Conservation (phyloP, 37 sponge, comb jelly and placozoan species). For the Hormiphora californensis region DNA sequence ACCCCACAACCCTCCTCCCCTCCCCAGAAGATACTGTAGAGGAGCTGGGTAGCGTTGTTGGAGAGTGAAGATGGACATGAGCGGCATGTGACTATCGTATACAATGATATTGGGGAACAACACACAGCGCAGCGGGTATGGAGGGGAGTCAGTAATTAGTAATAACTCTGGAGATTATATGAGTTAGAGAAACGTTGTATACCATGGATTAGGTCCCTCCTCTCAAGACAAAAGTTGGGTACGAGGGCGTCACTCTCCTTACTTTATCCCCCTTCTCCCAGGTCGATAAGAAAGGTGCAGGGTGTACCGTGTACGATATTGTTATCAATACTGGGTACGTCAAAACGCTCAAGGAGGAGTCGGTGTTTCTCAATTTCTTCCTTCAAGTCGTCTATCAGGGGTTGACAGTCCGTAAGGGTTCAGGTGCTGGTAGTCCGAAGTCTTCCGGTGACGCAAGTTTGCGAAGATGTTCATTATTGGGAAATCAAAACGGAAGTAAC, state of each 20-base stretch:
- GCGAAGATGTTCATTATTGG: no score
- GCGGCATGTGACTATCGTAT: constrained; percentile 18
- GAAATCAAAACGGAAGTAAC: no score
- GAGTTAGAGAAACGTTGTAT: no score
- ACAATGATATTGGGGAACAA: constrained; percentile 11
- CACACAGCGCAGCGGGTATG: constrained; percentile 5
- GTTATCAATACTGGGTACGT: constrained; percentile 17
- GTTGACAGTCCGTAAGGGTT: no score
- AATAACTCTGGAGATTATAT: no score
- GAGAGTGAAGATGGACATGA: constrained; percentile 30
- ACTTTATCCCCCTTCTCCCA: not conserved
- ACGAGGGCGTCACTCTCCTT: not conserved
- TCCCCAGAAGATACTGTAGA: not conserved
- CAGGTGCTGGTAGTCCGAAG: no score
- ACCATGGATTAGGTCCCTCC: no score
- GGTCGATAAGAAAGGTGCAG: constrained; percentile 50
- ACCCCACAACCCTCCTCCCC: not conserved
- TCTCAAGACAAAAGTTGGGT: no score
- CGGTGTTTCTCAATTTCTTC: constrained; percentile 48
- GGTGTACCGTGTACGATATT: constrained; percentile 44
- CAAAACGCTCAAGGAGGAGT: constrained; percentile 10
- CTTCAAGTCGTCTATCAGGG: constrained; percentile 45
- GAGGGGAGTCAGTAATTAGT: no score
- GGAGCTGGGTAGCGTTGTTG: not conserved
- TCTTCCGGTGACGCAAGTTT: no score